Evolutionary conservation across 2,113 vertebrate species (phyloP).

Genomic region (Cryptomyrus ogoouensis): DNA sequence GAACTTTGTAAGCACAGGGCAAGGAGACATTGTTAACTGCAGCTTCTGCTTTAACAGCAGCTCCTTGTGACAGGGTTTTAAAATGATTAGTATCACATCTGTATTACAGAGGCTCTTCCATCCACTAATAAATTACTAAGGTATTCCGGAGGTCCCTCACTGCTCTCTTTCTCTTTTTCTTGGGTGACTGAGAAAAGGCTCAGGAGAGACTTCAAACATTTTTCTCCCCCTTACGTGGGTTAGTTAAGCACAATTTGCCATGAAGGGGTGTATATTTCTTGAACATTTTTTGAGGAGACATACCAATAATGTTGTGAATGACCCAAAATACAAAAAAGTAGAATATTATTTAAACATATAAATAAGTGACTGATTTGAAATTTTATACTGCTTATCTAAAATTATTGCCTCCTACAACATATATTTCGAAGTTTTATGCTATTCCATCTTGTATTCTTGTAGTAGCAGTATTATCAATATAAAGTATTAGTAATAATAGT

Average conservation of each 20-base stretch:
- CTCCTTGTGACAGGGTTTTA: constrained; percentile 49
- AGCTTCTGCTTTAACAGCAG: constrained; percentile 40
- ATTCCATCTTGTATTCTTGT: background rate
- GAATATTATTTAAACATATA: background rate
- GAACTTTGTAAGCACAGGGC: constrained; percentile 44
- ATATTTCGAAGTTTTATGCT: background rate
- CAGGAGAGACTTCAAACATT: background rate
- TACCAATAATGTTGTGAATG: background rate
- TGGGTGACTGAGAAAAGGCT: constrained; percentile 23
- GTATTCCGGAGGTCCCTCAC: constrained; percentile 58
- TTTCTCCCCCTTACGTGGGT: background rate
- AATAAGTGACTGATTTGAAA: background rate
- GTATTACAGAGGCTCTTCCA: constrained; percentile 56
- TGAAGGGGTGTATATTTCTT: background rate
- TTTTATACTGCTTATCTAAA: background rate
- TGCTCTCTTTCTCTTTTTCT: constrained; percentile 29
- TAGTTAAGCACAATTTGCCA: background rate
- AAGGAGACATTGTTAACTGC: constrained; percentile 27
- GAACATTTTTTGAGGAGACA: background rate
- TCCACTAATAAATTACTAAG: constrained; percentile 65
- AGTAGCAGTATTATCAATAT: background rate
- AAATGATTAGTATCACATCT: constrained; percentile 61
- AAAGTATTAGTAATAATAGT: background rate
- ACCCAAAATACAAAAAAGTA: background rate
- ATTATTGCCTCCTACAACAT: background rate